phyloP scores from a whole-genome alignment of 1,140 invertebrate species.

The Drosophila virilis region DNA sequence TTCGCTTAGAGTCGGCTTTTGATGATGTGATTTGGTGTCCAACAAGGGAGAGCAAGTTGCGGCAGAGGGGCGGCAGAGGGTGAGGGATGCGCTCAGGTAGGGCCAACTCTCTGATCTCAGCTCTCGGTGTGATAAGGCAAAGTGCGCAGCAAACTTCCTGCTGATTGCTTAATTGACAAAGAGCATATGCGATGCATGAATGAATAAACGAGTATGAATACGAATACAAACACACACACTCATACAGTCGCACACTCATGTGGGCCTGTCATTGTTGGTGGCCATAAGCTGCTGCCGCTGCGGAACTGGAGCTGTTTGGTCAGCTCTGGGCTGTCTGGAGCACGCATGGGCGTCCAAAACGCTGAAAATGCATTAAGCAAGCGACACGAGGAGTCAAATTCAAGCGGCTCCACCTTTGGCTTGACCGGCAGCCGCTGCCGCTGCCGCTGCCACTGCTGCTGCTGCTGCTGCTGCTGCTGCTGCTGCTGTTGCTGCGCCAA shows the following conservation, averaged over 20 bases:
- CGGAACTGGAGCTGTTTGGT: conserved; percentile 17
- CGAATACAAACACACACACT: conserved; percentile 14
- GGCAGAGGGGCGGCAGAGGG: neutral
- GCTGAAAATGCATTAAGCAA: conserved; percentile 77
- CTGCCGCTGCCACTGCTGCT: neutral
- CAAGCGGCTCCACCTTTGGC: conserved; percentile 23
- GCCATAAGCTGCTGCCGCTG: conserved; percentile 64
- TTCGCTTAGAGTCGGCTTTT: conserved; percentile 42
- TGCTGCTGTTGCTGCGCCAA: conserved; percentile 46
- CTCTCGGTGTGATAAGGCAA: conserved; percentile 63
- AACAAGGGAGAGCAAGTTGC: neutral
- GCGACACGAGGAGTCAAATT: conserved; percentile 61
- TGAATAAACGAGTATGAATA: conserved; percentile 68
- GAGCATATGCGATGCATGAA: conserved; percentile 81
- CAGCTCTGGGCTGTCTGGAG: conserved; percentile 35
- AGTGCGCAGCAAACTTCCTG: conserved; percentile 80
- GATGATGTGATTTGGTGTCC: conserved; percentile 65
- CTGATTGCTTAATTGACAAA: conserved; percentile 83
- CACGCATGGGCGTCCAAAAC: conserved; percentile 73
- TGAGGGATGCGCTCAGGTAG: neutral
- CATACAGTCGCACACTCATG: neutral
- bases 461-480: conserved; percentile 5
- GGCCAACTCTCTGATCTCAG: neutral
- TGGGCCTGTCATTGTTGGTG: conserved; percentile 75
- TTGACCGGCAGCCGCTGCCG: neutral